Evolutionary conservation across 2,113 vertebrate species (phyloP).

Genomic region (Melanerpes aurifrons): DNA sequence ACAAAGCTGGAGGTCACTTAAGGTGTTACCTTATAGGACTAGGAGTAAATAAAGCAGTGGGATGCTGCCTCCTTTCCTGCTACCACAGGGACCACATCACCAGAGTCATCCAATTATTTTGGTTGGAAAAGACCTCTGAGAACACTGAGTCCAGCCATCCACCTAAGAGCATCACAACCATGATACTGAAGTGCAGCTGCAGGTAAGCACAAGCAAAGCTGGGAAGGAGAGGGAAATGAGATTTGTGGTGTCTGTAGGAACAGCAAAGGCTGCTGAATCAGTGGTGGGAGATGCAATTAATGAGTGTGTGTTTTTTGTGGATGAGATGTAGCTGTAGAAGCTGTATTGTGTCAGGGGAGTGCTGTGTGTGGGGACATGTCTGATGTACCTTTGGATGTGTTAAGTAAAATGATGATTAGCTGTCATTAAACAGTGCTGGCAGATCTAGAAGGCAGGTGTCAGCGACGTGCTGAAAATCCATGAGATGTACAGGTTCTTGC

Average conservation of each 20-base stretch:
- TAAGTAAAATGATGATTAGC: not conserved
- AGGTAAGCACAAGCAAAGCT: not conserved
- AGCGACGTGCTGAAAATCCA: slow-evolving; percentile 18
- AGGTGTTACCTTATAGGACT: fast-evolving
- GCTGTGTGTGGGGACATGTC: not conserved
- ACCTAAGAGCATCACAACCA: too few species aligned
- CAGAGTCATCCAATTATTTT: too few species aligned
- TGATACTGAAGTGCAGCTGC: not conserved
- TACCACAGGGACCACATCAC: not conserved
- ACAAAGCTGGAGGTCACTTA: fast-evolving
- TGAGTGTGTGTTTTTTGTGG: not conserved
- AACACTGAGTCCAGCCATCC: too few species aligned
- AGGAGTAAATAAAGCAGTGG: not conserved
- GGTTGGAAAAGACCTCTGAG: too few species aligned
- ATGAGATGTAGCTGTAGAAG: not conserved
- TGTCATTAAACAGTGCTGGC: slow-evolving; percentile 28
- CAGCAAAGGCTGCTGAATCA: not conserved
- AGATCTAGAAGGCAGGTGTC: not conserved
- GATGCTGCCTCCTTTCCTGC: not conserved
- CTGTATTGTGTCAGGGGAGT: not conserved
- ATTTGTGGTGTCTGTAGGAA: not conserved
- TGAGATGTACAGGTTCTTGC: not conserved
- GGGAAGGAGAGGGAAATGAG: not conserved
- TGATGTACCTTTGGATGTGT: not conserved
- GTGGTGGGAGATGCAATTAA: not conserved